Evolutionary conservation across 2,113 vertebrate genomes (phyloP), one percentile per base, ranked within the genome.

Genomic region (Bagarius yarrelli): DNA sequence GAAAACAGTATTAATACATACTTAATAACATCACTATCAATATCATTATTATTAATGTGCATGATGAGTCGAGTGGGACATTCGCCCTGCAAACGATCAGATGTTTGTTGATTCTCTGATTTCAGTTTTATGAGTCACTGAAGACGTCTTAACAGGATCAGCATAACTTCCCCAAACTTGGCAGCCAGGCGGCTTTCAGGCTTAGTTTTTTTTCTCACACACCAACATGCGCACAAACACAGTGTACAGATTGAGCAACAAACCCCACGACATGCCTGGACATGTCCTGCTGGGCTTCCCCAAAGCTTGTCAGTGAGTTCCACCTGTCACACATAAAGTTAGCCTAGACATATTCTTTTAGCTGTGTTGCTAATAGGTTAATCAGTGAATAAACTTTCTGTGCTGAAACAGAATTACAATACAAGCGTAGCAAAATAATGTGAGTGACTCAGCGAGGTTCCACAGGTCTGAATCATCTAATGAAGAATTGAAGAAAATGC

Each of bases 401-500:
- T 21, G 53, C 57, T 52, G 34, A 6, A 40, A 40, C 3, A 40
- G 44, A 47, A 47, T 8, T 47, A 47, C 4, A 16, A 34, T n/a
- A 18, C 30, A 50, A 66, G 16, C 8, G 1, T 16, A 61, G 52
- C 66, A 61, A 70, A 81, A 60, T 44, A 82, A 67, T 19, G 70
- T 44, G 75, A 78, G 32, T 81, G 32, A 66, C 27, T 55, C n/a
- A 64, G 69, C 15, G 9, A 44, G 40, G 76, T 82, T 82, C 76
- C 80, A 71, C 32, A 61, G 23, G n/a, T 60, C 67, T 81, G 84
- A 85, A 71, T 85, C 84, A 83, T 80, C 23, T 73, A 76, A 72
- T 64, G 40, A 80, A 76, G 21, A 64, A 50, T 47, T 21, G 36
- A 44, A 8, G 64, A 79, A 57, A 70, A 56, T 9, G 50, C 53